A percentile compares a stretch with the other conserved stretches of the same genome.
These are phyloP conservation scores for Hypercompe scribonia DNA, from an alignment of 2,888 invertebrate species.

Conservation along the genomic window DNA sequence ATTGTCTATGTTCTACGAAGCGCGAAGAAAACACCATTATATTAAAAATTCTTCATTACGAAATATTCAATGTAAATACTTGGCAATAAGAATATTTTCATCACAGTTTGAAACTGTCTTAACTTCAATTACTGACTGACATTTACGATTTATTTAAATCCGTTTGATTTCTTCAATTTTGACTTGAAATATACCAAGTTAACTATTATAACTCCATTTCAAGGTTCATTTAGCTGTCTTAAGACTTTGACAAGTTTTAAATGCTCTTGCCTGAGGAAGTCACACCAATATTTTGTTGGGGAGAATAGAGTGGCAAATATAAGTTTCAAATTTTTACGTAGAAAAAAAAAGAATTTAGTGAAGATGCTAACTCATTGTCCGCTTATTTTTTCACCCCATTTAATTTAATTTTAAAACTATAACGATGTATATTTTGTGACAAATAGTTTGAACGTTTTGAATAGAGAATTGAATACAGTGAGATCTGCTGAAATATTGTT, in stretches of 20 bases:
- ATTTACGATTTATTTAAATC: slow-evolving; percentile 26
- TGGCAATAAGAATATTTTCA: slow-evolving; percentile 19
- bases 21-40: slow-evolving; percentile 21
- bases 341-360: not conserved
- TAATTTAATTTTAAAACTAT: not conserved
- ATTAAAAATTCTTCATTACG: slow-evolving; percentile 23
- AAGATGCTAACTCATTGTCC: no score
- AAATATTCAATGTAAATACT: slow-evolving; percentile 20
- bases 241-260: slow-evolving; percentile 16
- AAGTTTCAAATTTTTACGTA: not conserved
- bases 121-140: slow-evolving; percentile 19
- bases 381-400: no score
- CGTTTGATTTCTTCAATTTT: slow-evolving; percentile 19
- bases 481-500: not conserved
- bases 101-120: slow-evolving; percentile 15
- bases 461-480: not conserved
- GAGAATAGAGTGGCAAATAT: not conserved
- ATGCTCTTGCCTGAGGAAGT: slow-evolving; percentile 6
- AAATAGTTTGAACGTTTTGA: not conserved
- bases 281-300: slow-evolving; percentile 5
- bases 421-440: not conserved
- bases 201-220: slow-evolving; percentile 21
- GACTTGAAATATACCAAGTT: slow-evolving; percentile 10
- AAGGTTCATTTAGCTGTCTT: slow-evolving; percentile 19
- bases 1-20: slow-evolving; percentile 26